Evolutionary conservation across 1,140 invertebrate species (phyloP).

Genomic region (Coelopa frigida): DNA sequence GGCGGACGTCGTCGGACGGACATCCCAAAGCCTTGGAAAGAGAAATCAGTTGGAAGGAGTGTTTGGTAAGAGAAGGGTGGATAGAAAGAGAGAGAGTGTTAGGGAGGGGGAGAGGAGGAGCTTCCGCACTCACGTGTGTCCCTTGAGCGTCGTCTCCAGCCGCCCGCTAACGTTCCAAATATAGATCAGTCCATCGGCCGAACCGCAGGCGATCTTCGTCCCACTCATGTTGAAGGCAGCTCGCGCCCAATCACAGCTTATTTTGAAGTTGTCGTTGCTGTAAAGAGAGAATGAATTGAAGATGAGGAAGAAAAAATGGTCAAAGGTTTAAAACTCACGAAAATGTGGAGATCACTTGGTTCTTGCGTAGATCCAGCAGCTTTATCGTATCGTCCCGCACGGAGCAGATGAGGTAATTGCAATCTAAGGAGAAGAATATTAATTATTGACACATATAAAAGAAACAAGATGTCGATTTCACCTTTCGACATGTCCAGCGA

Average conservation of each 20-base stretch:
- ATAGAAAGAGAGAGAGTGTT: not conserved
- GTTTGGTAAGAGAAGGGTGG: too few species aligned
- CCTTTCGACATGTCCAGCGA: slow-evolving; percentile 89
- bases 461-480: too few species aligned
- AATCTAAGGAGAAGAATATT: slow-evolving; percentile 57
- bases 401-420: slow-evolving; percentile 81
- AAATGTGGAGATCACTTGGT: slow-evolving; percentile 82
- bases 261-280: slow-evolving; percentile 90
- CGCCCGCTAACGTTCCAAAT: slow-evolving; percentile 82
- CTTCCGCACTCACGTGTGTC: slow-evolving; percentile 77
- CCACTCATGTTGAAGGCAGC: slow-evolving; percentile 88
- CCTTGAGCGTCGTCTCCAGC: slow-evolving; percentile 76
- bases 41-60: not conserved
- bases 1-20: too few species aligned
- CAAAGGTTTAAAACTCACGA: slow-evolving; percentile 60
- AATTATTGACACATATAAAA: slow-evolving; percentile 11
- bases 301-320: not conserved
- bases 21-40: not conserved
- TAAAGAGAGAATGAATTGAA: too few species aligned
- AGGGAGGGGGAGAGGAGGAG: too few species aligned
- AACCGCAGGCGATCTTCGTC: slow-evolving; percentile 81
- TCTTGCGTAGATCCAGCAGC: slow-evolving; percentile 89
- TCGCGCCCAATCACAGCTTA: slow-evolving; percentile 88
- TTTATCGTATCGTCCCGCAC: slow-evolving; percentile 92
- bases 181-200: slow-evolving; percentile 81